A percentile compares a stretch with the other conserved stretches of the same genome.
Evolutionary conservation across 1,140 invertebrate species (phyloP).

Genomic region (Brachionus plicatilis): DNA sequence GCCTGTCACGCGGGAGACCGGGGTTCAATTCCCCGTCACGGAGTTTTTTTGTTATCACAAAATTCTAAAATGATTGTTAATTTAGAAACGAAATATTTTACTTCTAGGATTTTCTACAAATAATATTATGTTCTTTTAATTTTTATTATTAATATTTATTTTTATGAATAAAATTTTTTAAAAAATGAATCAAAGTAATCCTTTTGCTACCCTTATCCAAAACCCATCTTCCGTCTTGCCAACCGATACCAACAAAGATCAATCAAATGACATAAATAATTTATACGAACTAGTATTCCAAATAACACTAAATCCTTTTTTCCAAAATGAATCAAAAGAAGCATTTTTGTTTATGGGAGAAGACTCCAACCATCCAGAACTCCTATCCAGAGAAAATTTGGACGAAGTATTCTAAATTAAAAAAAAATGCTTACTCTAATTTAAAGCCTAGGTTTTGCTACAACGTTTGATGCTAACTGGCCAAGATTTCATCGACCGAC

Average conservation of each 20-base stretch:
- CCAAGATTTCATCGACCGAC: not conserved
- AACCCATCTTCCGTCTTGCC: not conserved
- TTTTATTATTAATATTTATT: not conserved
- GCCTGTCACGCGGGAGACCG: conserved; percentile 9
- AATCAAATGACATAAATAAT: not conserved
- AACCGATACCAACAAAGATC: not conserved
- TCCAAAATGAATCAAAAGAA: not conserved
- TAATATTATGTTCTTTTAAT: not conserved
- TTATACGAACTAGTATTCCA: not conserved
- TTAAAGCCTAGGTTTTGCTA: not conserved
- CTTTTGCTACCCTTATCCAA: not conserved
- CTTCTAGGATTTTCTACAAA: not conserved
- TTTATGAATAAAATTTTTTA: not conserved
- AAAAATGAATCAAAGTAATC: not conserved
- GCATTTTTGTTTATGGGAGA: not conserved
- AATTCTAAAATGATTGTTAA: not conserved
- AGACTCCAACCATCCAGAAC: not conserved
- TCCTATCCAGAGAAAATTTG: not conserved
- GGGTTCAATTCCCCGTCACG: not conserved
- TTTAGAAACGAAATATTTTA: not conserved
- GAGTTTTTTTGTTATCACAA: not conserved
- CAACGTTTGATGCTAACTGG: conserved; percentile 4
- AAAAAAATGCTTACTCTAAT: not conserved
- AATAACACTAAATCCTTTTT: not conserved
- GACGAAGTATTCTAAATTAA: not conserved